Percentiles rank a stretch among this genome's conserved stretches.
These are phyloP conservation scores for Mizuhopecten yessoensis DNA, from an alignment of 1,140 invertebrate genomes.

Conservation along the genomic window DNA sequence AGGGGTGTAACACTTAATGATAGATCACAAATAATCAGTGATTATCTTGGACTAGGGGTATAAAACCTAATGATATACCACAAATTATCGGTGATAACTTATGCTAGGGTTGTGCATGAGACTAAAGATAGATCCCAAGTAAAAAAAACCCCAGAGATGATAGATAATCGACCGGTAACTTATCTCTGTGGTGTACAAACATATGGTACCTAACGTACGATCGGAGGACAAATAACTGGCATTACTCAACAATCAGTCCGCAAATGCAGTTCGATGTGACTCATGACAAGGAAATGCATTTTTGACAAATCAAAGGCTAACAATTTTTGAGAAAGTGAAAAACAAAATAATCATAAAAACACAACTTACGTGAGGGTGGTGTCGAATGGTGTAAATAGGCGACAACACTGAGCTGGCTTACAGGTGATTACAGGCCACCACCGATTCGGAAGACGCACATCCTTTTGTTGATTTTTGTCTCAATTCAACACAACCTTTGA, in stretches of 20 bases:
- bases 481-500: constrained; percentile 8
- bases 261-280: not conserved
- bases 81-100: too few relatives aligned
- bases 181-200: not conserved
- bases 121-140: too few relatives aligned
- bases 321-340: not conserved
- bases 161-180: too few relatives aligned
- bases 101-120: too few relatives aligned
- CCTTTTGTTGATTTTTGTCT: not conserved
- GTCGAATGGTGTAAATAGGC: not conserved
- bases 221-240: not conserved
- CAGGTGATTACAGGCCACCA: not conserved
- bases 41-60: too few relatives aligned
- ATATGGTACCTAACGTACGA: not conserved
- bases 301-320: not conserved
- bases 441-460: not conserved
- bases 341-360: not conserved
- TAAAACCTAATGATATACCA: too few relatives aligned
- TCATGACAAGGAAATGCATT: not conserved
- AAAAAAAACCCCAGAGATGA: too few relatives aligned
- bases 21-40: too few relatives aligned
- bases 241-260: not conserved
- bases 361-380: not conserved
- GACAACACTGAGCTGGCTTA: not conserved
- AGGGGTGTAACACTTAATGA: too few relatives aligned